Conservation (phyloP, 2,888 invertebrate genomes). For the Psylliodes chrysocephalus region DNA sequence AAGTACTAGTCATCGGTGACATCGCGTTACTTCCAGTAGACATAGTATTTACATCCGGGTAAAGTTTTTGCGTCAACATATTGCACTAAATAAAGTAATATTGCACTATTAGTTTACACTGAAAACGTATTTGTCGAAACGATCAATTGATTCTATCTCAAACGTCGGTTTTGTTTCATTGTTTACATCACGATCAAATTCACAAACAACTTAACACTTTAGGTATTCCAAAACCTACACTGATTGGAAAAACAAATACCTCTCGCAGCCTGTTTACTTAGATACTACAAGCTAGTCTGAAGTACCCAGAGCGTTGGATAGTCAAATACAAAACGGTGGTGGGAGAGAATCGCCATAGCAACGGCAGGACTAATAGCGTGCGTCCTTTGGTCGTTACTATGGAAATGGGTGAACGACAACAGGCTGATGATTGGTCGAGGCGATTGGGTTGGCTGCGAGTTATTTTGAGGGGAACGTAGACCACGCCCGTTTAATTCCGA, state of each 20-base stretch:
- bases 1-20: slow-evolving; percentile 82
- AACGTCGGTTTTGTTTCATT: slow-evolving; percentile 66
- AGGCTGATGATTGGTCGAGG: slow-evolving; percentile 46
- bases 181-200: slow-evolving; percentile 66
- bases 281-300: slow-evolving; percentile 66
- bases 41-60: slow-evolving; percentile 78
- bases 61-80: slow-evolving; percentile 77
- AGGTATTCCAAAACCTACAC: slow-evolving; percentile 66
- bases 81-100: slow-evolving; percentile 41
- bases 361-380: slow-evolving; percentile 52
- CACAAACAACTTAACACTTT: slow-evolving; percentile 66
- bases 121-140: slow-evolving; percentile 20
- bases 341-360: slow-evolving; percentile 58
- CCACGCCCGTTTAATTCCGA: slow-evolving; percentile 25
- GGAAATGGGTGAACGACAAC: slow-evolving; percentile 49
- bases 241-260: slow-evolving; percentile 70
- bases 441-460: slow-evolving; percentile 43
- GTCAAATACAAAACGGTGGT: slow-evolving; percentile 62
- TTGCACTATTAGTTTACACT: slow-evolving; percentile 43
- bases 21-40: slow-evolving; percentile 74
- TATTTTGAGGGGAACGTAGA: slow-evolving; percentile 26
- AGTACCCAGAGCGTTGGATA: slow-evolving; percentile 66
- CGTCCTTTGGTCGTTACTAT: slow-evolving; percentile 41
- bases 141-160: slow-evolving; percentile 62
- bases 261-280: slow-evolving; percentile 66